phyloP scores from a whole-genome alignment of 2,888 invertebrate species.

The Lithophane ornitopus region DNA sequence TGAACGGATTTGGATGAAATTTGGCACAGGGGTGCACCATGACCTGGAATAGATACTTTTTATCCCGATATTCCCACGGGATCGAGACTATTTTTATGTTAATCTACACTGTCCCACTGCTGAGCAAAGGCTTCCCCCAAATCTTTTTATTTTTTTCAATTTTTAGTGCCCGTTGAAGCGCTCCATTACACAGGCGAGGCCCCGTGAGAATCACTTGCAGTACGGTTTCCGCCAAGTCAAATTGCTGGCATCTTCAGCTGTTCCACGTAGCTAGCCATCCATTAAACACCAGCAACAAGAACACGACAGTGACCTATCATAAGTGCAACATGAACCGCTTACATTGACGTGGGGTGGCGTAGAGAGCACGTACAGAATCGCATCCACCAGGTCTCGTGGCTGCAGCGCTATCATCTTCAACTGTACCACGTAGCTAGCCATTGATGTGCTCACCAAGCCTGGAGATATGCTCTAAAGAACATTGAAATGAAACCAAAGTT shows the following conservation, averaged over 20 bases:
- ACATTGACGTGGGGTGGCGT: conserved; percentile 71
- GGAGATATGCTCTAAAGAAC: conserved; percentile 87
- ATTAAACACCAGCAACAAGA: neutral
- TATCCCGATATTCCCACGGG: too few species aligned
- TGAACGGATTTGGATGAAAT: too few species aligned
- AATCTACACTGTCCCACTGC: too few species aligned
- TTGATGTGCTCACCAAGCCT: conserved; percentile 90
- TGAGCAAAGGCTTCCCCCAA: too few species aligned
- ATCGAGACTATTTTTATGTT: too few species aligned
- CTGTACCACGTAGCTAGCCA: conserved; percentile 70
- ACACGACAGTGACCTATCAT: neutral
- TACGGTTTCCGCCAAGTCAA: conserved; percentile 91
- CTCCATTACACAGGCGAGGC: neutral
- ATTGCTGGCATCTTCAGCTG: conserved; percentile 71
- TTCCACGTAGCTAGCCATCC: conserved; percentile 50
- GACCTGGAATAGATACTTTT: too few species aligned
- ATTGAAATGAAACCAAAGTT: conserved; percentile 5
- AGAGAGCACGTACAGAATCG: conserved; percentile 91
- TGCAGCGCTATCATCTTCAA: conserved; percentile 76
- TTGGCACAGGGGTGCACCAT: too few species aligned
- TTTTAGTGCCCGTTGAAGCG: too few species aligned
- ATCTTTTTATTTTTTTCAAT: too few species aligned
- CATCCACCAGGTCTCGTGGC: conserved; percentile 91
- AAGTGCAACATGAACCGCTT: conserved; percentile 7
- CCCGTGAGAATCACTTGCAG: conserved; percentile 90